Percentiles rank a stretch among this genome's conserved stretches.
Evolutionary conservation across 2,888 invertebrate genomes (phyloP).

Genomic region (Cetonia aurata): DNA sequence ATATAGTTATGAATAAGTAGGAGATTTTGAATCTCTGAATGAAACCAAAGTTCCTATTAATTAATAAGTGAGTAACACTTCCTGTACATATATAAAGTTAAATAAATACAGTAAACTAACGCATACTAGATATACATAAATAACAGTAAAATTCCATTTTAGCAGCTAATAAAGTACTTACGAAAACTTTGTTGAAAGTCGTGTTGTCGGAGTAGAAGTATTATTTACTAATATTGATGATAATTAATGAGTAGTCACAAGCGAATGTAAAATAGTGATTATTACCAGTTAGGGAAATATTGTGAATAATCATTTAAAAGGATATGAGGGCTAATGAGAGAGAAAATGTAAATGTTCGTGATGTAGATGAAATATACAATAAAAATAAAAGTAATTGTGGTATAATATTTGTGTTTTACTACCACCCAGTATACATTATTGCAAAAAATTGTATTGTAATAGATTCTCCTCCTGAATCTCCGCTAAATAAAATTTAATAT

Average conservation of each 20-base stretch:
- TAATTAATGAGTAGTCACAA: background rate
- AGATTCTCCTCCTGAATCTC: background rate
- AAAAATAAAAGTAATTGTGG: conserved; percentile 63
- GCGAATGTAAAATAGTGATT: background rate
- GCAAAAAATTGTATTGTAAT: too few species aligned
- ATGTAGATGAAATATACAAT: conserved; percentile 62
- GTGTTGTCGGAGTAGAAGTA: conserved; percentile 21
- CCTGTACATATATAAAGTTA: conserved; percentile 35
- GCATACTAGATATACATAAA: background rate
- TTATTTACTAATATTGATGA: background rate
- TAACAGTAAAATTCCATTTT: background rate
- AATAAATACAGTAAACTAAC: background rate
- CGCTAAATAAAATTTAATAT: too few species aligned
- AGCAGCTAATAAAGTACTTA: background rate
- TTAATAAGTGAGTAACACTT: conserved; percentile 56
- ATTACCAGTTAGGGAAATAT: conserved; percentile 44
- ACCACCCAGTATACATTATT: background rate
- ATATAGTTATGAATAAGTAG: conserved; percentile 36
- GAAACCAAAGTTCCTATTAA: conserved; percentile 76
- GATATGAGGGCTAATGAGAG: conserved; percentile 9
- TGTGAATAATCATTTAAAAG: conserved; percentile 56
- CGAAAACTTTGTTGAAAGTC: conserved; percentile 7
- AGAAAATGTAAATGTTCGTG: conserved; percentile 63
- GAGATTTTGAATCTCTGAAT: conserved; percentile 66
- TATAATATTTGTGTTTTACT: conserved; percentile 49